Conservation (phyloP, 2,113 vertebrate genomes). For the Scatophagus argus region DNA sequence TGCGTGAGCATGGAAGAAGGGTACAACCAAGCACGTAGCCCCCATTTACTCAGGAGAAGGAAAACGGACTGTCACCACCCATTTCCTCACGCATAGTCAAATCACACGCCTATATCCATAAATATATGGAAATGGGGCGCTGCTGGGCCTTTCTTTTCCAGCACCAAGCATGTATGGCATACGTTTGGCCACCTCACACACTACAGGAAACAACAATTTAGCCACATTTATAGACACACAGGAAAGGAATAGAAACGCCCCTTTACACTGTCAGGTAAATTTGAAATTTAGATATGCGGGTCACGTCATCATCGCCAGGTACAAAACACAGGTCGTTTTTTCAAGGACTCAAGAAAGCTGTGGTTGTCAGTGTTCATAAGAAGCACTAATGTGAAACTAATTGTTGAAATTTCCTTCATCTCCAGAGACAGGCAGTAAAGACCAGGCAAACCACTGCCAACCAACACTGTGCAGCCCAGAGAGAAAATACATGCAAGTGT, state of each 20-base stretch:
- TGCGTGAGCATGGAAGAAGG: constrained; percentile 49
- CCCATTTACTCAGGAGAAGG: constrained; percentile 24
- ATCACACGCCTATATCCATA: constrained; percentile 27
- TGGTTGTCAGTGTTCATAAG: constrained; percentile 34
- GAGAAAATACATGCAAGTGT: constrained; percentile 64
- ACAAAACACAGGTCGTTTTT: constrained; percentile 38
- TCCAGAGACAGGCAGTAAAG: constrained; percentile 32
- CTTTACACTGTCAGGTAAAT: constrained; percentile 18
- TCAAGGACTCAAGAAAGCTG: constrained; percentile 27
- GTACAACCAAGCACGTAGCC: constrained; percentile 19
- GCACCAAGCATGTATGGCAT: constrained; percentile 10
- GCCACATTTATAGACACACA: constrained; percentile 4
- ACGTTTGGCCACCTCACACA: constrained; percentile 22
- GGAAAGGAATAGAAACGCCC: neutral
- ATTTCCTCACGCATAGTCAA: constrained; percentile 39
- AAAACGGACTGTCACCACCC: constrained; percentile 21
- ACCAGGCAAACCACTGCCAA: constrained; percentile 13
- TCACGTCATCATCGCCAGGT: constrained; percentile 8
- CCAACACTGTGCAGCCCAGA: constrained; percentile 36
- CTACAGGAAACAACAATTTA: constrained; percentile 11
- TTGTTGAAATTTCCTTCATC: constrained; percentile 38
- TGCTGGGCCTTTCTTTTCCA: constrained; percentile 15
- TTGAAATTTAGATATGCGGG: constrained; percentile 9
- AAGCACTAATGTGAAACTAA: constrained; percentile 37
- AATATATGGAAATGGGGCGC: constrained; percentile 22